Evolutionary conservation across 2,113 vertebrate species (phyloP).

Genomic region (Pelecanoides urinatrix): DNA sequence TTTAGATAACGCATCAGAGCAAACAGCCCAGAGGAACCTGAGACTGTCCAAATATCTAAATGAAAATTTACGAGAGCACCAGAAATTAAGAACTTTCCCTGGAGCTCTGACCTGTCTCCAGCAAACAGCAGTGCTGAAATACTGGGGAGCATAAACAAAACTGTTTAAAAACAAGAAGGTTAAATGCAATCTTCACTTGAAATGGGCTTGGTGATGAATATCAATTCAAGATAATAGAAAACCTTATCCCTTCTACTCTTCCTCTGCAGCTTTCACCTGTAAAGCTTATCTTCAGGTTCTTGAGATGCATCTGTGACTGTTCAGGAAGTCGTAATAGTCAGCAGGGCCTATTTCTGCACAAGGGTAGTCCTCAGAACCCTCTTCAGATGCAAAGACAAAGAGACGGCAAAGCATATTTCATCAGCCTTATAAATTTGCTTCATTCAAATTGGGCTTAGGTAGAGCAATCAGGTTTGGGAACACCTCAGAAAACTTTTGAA

Average conservation of each 20-base stretch:
- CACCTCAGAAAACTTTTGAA: background rate
- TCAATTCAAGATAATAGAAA: background rate
- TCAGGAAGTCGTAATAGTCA: background rate
- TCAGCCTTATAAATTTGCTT: background rate
- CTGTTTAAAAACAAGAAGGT: background rate
- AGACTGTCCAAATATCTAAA: background rate
- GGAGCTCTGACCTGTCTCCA: background rate
- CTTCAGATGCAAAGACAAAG: background rate
- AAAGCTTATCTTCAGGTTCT: background rate
- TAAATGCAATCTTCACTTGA: background rate
- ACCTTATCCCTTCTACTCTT: background rate
- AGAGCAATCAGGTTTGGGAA: background rate
- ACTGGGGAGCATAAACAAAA: background rate
- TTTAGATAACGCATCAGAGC: slow-evolving; percentile 22
- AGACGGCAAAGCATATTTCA: background rate
- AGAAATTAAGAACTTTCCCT: background rate
- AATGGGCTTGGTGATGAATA: background rate
- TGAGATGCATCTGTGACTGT: background rate
- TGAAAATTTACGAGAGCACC: background rate
- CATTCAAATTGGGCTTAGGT: background rate
- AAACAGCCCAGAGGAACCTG: slow-evolving; percentile 28
- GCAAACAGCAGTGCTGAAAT: background rate
- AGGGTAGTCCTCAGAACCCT: background rate
- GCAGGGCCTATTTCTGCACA: background rate
- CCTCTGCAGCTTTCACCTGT: background rate